Evolutionary conservation across 1,140 invertebrate genomes (phyloP).

Genomic region (Rhopalosiphum padi): DNA sequence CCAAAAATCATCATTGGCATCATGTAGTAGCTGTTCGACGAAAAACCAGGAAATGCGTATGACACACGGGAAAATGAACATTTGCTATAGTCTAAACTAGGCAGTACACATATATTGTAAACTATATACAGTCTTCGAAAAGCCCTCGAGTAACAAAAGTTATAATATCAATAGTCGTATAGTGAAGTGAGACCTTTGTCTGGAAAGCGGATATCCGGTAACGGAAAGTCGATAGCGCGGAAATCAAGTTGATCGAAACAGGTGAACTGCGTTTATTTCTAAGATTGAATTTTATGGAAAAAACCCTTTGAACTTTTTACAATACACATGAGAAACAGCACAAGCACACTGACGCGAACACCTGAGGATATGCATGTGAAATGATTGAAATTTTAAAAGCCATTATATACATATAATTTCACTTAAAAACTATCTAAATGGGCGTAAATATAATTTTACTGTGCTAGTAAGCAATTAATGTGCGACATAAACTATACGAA

Average conservation of each 20-base stretch:
- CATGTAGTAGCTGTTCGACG: neutral
- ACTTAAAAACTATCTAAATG: neutral
- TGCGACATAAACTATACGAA: neutral
- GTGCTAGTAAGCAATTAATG: neutral
- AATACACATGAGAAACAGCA: neutral
- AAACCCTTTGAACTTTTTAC: conserved; percentile 33
- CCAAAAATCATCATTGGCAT: neutral
- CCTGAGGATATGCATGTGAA: conserved; percentile 7
- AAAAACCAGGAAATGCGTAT: neutral
- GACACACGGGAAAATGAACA: conserved; percentile 16
- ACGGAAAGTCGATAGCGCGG: conserved; percentile 22
- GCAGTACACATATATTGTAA: neutral
- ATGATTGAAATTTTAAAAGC: neutral
- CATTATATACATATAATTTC: neutral
- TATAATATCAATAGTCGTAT: neutral
- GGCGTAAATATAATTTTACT: neutral
- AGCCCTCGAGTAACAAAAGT: conserved; percentile 17
- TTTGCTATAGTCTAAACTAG: neutral
- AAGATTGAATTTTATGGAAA: conserved; percentile 21
- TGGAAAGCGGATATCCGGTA: conserved; percentile 27
- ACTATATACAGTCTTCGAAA: neutral
- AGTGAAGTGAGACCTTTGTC: conserved; percentile 25
- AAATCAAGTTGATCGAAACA: conserved; percentile 26
- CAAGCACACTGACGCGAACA: neutral
- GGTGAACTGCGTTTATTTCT: conserved; percentile 29